phyloP scores from a whole-genome alignment of 2,113 vertebrate species.

The Periophthalmodon schlosseri region DNA sequence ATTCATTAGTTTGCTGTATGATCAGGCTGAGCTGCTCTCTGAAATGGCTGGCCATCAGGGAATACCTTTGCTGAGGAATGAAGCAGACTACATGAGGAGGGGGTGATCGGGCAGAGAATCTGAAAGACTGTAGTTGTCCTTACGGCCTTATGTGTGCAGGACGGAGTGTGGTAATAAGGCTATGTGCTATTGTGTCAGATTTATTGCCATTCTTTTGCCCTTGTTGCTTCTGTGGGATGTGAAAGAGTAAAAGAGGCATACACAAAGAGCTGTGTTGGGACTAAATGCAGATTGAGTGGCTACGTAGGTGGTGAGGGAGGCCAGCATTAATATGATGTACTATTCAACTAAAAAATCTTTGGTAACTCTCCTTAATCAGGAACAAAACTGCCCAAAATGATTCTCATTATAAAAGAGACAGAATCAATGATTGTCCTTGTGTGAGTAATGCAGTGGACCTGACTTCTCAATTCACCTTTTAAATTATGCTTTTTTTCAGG shows the following conservation, averaged over 20 bases:
- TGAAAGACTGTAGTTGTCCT: conserved; percentile 62
- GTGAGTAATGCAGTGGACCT: conserved; percentile 68
- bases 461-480: conserved; percentile 63
- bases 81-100: conserved; percentile 63
- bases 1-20: conserved; percentile 80
- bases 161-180: conserved; percentile 66
- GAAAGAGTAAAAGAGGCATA: conserved; percentile 57
- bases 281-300: conserved; percentile 46
- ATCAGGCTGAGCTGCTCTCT: conserved; percentile 76
- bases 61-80: conserved; percentile 70
- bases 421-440: conserved; percentile 73
- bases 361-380: conserved; percentile 67
- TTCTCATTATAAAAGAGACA: conserved; percentile 63
- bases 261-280: conserved; percentile 61
- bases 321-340: conserved; percentile 39
- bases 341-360: conserved; percentile 68
- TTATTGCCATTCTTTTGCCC: conserved; percentile 76
- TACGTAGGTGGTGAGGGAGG: conserved; percentile 53
- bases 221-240: conserved; percentile 58
- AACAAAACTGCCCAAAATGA: conserved; percentile 60
- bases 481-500: conserved; percentile 62
- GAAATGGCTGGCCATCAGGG: conserved; percentile 74
- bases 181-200: conserved; percentile 76
- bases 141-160: conserved; percentile 63
- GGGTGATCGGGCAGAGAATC: conserved; percentile 53